phyloP scores from a whole-genome alignment of 2,888 invertebrate species.

The Trissolcus brochymenae region DNA sequence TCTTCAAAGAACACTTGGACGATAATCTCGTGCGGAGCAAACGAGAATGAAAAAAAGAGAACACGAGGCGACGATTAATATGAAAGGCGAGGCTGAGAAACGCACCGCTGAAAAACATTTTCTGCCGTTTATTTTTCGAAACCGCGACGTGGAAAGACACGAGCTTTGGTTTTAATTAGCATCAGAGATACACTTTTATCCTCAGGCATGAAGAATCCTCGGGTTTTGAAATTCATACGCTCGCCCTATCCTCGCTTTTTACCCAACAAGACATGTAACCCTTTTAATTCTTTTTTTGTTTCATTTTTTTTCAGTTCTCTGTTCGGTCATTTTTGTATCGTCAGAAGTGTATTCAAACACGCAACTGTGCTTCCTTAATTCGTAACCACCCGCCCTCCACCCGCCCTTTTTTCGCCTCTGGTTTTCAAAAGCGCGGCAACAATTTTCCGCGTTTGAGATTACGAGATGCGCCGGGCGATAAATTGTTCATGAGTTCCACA shows the following conservation, averaged over 20 bases:
- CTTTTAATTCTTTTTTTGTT: conserved; percentile 34
- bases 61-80: conserved; percentile 39
- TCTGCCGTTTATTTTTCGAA: conserved; percentile 71
- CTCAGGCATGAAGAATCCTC: conserved; percentile 52
- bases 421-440: conserved; percentile 25
- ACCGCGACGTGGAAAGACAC: conserved; percentile 71
- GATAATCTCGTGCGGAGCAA: conserved; percentile 61
- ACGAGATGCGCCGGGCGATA: conserved; percentile 15
- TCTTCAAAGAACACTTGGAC: conserved; percentile 74
- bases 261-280: conserved; percentile 42
- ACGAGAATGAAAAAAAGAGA: conserved; percentile 38
- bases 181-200: conserved; percentile 54
- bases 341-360: no score
- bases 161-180: conserved; percentile 67
- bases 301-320: conserved; percentile 5
- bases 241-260: conserved; percentile 26
- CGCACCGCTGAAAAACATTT: conserved; percentile 68
- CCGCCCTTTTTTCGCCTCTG: conserved; percentile 7
- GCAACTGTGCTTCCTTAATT: no score
- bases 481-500: conserved; percentile 31
- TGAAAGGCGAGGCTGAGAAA: conserved; percentile 26
- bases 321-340: conserved; percentile 23
- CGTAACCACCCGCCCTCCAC: not conserved
- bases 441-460: conserved; percentile 40
- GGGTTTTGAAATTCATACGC: conserved; percentile 48